Base-by-base conservation (phyloP, 2,888 invertebrate genomes). In the Lysandra coridon region DNA sequence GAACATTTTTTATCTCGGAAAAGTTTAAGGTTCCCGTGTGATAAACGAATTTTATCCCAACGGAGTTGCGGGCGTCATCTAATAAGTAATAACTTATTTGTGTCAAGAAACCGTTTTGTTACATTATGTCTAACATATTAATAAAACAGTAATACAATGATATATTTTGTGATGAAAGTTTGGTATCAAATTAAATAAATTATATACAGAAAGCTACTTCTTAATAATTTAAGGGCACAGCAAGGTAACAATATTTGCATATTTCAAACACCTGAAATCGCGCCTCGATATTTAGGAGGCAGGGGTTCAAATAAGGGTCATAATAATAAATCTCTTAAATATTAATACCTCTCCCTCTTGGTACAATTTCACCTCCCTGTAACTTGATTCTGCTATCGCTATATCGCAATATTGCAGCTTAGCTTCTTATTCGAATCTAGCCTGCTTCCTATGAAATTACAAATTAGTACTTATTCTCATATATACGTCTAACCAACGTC, bases 321-420 rank as follows among this genome's bases (percentile, higher is more conserved):
- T 76, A 76, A 76, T 76, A 49, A 76, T 76, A 76, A 76, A 76
- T 76, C 76, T 30, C 76, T 57, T 76, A 76, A 76, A 76, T 76
- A 76, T 76, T 76, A 76, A 76, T 74, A 74, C 75, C 30, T 23
- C 76, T 30, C 33, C 76, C 53, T 57, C 30, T 57, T 5, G 75
- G 53, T 14, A 53, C 76, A 76, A 76, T 76, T 76, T 76, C 49
- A 33, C 76, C 10, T n/a, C 74, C 75, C 33, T 76, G 57, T 57
- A 57, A 2, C 57, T 3, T 57, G 57, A 57, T 57, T 57, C 57
- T 57, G 57, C 57, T 57, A 17, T 14, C 4, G 14, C 17, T 7
- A 57, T 57, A 53, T 53, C 14, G 53, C 40, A 12, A 49, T 49
- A 49, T 1, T 57, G 57, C 4, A 57, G 17, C 57, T 57, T 57